phyloP scores from a whole-genome alignment of 2,113 vertebrate species.

The Bungarus multicinctus region DNA sequence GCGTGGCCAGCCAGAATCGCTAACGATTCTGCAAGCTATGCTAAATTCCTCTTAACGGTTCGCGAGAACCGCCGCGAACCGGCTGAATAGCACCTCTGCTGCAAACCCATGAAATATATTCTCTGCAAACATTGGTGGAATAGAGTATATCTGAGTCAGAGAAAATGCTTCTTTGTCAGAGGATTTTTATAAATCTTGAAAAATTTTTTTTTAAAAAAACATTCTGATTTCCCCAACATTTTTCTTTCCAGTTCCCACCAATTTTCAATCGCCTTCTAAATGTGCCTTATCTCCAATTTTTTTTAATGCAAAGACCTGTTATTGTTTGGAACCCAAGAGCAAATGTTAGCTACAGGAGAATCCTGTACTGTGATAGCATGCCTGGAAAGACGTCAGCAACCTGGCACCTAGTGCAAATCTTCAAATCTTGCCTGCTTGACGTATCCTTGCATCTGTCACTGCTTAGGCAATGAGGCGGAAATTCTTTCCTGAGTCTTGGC shows the following conservation, averaged over 20 bases:
- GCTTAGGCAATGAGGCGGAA: background rate
- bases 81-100: no score
- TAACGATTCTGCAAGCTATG: no score
- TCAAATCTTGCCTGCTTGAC: constrained; percentile 21
- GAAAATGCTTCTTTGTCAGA: background rate
- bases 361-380: background rate
- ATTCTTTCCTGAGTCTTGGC: background rate
- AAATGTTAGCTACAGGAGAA: constrained; percentile 16
- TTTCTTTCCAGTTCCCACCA: background rate
- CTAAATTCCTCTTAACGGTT: no score
- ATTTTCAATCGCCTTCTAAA: constrained; percentile 24
- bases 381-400: background rate
- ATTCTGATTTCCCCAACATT: background rate
- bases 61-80: no score
- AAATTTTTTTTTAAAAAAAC: background rate
- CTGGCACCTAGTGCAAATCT: background rate
- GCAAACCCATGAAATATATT: background rate
- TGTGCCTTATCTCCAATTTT: background rate
- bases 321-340: background rate
- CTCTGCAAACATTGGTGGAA: background rate
- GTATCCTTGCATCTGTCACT: background rate
- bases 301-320: constrained; percentile 26
- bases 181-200: background rate
- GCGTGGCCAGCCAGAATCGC: no score
- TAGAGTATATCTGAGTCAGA: background rate